Percentiles rank a stretch among this genome's conserved stretches.
Conservation (phyloP, 2,797 vertebrate genomes). For the Smutsia temminckii region DNA sequence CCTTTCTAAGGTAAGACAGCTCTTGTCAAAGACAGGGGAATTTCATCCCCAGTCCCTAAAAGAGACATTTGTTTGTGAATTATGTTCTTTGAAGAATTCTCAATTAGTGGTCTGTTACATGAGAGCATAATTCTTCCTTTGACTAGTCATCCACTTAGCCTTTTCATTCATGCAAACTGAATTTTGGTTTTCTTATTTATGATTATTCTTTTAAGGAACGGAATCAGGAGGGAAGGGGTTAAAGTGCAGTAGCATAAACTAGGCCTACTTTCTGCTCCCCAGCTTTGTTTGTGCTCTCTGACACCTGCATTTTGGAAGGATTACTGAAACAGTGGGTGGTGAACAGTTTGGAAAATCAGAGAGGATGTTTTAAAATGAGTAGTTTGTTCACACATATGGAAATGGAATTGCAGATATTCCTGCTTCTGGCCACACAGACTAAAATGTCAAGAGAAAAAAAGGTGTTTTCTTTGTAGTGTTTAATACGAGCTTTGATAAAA, state of each 20-base stretch:
- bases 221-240: background rate
- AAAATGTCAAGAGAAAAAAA: background rate
- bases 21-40: background rate
- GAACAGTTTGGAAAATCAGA: background rate
- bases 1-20: conserved; percentile 85
- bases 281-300: background rate
- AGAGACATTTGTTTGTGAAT: background rate
- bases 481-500: background rate
- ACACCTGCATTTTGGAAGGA: background rate
- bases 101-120: background rate
- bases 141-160: background rate
- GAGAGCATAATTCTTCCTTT: background rate
- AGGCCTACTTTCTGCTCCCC: background rate
- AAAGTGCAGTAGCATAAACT: background rate
- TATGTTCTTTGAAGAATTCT: background rate
- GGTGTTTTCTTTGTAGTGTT: background rate
- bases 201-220: background rate
- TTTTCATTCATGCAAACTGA: background rate
- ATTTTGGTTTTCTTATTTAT: background rate
- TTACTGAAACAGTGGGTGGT: background rate
- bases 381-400: background rate
- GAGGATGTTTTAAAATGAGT: background rate
- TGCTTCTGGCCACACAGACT: background rate
- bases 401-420: background rate
- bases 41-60: background rate